Conservation (phyloP, 2,113 vertebrate genomes). For the Atlantisia rogersi region DNA sequence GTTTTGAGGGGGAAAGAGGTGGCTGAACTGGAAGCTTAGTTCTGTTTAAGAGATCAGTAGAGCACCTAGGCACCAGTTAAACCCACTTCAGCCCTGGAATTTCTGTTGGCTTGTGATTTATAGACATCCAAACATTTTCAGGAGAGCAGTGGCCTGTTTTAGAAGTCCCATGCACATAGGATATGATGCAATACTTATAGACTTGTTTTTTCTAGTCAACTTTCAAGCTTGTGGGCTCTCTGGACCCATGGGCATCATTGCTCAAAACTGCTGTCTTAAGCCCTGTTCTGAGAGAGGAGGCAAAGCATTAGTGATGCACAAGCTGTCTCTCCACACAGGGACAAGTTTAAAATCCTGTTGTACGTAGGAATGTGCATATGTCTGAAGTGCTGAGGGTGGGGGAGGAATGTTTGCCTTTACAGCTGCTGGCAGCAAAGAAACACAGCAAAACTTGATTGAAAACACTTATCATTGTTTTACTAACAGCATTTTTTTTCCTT, state of each 20-base stretch:
- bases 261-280: background rate
- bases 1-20: background rate
- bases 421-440: constrained; percentile 32
- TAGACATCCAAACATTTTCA: background rate
- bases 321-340: background rate
- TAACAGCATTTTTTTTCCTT: constrained; percentile 29
- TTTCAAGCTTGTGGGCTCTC: background rate
- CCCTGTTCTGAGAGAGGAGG: background rate
- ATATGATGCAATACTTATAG: fast-evolving
- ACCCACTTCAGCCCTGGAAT: background rate
- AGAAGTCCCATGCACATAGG: background rate
- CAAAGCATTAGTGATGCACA: background rate
- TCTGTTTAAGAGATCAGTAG: background rate
- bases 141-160: background rate
- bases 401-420: background rate
- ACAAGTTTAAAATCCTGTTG: background rate
- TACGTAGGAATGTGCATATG: background rate
- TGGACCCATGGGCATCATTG: background rate
- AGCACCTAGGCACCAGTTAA: background rate
- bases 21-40: background rate
- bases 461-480: background rate
- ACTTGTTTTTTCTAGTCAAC: background rate
- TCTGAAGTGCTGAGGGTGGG: background rate
- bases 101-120: background rate
- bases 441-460: background rate